Conservation (phyloP, 2,888 invertebrate genomes). For the Protophormia terraenovae region DNA sequence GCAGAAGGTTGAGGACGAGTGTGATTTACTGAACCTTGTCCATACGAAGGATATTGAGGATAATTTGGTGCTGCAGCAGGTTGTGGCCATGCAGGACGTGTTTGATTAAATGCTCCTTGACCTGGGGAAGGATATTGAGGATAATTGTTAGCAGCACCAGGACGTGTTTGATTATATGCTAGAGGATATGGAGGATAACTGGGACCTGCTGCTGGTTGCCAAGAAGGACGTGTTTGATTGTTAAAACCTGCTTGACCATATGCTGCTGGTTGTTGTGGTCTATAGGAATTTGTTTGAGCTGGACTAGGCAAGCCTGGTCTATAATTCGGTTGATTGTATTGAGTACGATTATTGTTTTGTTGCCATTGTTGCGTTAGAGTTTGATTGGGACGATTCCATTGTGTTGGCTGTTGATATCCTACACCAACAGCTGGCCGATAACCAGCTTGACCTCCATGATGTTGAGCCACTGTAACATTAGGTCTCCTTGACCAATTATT, state of each 20-base stretch:
- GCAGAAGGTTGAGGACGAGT: not conserved
- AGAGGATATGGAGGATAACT: too few species aligned
- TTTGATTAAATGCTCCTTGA: constrained; percentile 1
- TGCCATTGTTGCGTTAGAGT: not conserved
- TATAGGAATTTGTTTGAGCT: not conserved
- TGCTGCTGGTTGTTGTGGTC: constrained; percentile 21
- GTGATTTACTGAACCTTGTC: not conserved
- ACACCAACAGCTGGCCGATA: constrained; percentile 19
- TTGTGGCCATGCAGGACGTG: not conserved
- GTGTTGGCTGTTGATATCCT: not conserved
- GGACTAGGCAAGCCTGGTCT: not conserved
- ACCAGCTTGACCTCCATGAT: not conserved
- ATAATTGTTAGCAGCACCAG: too few species aligned
- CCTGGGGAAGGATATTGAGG: not conserved
- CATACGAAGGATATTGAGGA: not conserved
- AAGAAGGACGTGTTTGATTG: too few species aligned
- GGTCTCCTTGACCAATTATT: constrained; percentile 4
- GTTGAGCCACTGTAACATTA: constrained; percentile 21
- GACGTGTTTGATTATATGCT: too few species aligned
- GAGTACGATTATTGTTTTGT: not conserved
- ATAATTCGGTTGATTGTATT: constrained; percentile 13
- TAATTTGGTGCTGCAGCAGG: not conserved
- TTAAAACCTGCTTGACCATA: too few species aligned
- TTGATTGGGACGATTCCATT: constrained; percentile 15
- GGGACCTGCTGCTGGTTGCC: too few species aligned